A percentile compares a stretch with the other conserved stretches of the same genome.
Conservation (phyloP, 1,140 invertebrate species). For the Drosophila murphyi region DNA sequence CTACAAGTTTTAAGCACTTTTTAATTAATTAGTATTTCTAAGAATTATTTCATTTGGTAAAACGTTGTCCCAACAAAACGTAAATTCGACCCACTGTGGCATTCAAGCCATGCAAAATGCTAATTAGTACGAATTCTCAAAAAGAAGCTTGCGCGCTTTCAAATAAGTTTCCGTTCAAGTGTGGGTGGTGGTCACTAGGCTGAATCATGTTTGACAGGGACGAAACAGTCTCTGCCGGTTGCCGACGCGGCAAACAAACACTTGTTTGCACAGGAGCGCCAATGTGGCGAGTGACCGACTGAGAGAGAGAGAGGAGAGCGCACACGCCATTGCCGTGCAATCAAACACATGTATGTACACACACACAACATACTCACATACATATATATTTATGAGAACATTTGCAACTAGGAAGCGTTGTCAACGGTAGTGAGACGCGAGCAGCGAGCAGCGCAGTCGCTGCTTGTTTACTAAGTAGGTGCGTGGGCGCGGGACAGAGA, state of each 20-base stretch:
- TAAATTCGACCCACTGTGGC: slow-evolving; percentile 35
- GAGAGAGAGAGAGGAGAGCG: slow-evolving; percentile 46
- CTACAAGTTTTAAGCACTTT: too few relatives aligned
- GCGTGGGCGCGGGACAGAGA: slow-evolving; percentile 41
- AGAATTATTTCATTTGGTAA: too few relatives aligned
- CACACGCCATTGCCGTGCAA: slow-evolving; percentile 35
- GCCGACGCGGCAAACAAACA: slow-evolving; percentile 72
- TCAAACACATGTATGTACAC: background rate
- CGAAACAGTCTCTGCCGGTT: slow-evolving; percentile 35
- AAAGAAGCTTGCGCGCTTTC: slow-evolving; percentile 28
- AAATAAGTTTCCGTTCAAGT: background rate
- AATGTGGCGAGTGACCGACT: slow-evolving; percentile 31
- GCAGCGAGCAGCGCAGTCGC: slow-evolving; percentile 34
- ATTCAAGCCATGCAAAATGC: slow-evolving; percentile 46
- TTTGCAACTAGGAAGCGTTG: slow-evolving; percentile 74
- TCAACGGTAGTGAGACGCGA: slow-evolving; percentile 16
- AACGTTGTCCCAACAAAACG: too few relatives aligned
- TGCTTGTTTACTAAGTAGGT: slow-evolving; percentile 75
- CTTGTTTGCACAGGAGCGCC: slow-evolving; percentile 78
- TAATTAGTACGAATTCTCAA: slow-evolving; percentile 67
- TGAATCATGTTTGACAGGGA: slow-evolving; percentile 30
- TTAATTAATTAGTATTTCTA: too few relatives aligned
- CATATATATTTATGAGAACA: slow-evolving; percentile 16
- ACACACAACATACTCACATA: background rate
- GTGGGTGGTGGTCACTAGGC: slow-evolving; percentile 18